phyloP scores from a whole-genome alignment of 2,797 vertebrate species.

The Parotocinclus haroldoi region DNA sequence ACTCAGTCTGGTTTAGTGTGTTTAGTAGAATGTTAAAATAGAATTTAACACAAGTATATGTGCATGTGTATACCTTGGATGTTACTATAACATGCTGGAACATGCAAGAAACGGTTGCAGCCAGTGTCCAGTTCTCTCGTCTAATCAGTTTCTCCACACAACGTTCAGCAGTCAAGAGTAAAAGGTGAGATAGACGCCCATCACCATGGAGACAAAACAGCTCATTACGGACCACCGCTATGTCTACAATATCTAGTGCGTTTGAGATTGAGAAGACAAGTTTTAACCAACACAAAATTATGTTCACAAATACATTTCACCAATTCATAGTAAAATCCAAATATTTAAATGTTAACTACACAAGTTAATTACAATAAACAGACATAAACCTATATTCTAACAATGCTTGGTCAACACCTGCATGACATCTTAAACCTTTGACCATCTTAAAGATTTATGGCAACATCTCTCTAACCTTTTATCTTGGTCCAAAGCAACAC shows the following conservation, averaged over 20 bases:
- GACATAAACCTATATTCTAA: no score
- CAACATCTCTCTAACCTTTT: slow-evolving; percentile 72
- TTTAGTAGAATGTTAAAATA: no score
- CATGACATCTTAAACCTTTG: no score
- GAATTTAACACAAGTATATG: no score
- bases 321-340: no score
- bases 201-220: slow-evolving; percentile 88
- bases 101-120: slow-evolving; percentile 82
- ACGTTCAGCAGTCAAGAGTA: slow-evolving; percentile 81
- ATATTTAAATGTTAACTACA: no score
- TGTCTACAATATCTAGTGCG: slow-evolving; percentile 81
- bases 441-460: no score
- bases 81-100: slow-evolving; percentile 81
- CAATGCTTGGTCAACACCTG: no score
- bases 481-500: slow-evolving; percentile 94
- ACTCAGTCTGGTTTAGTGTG: no score
- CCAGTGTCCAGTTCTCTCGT: slow-evolving; percentile 80
- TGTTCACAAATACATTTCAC: no score
- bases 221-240: slow-evolving; percentile 84
- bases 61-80: slow-evolving; percentile 71
- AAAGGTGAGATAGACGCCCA: slow-evolving; percentile 85
- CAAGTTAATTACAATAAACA: no score
- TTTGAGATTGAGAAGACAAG: slow-evolving; percentile 9
- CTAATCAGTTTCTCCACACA: slow-evolving; percentile 88
- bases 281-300: neutral